phyloP scores from a whole-genome alignment of 2,888 invertebrate genomes.

The Iphiclides podalirius region DNA sequence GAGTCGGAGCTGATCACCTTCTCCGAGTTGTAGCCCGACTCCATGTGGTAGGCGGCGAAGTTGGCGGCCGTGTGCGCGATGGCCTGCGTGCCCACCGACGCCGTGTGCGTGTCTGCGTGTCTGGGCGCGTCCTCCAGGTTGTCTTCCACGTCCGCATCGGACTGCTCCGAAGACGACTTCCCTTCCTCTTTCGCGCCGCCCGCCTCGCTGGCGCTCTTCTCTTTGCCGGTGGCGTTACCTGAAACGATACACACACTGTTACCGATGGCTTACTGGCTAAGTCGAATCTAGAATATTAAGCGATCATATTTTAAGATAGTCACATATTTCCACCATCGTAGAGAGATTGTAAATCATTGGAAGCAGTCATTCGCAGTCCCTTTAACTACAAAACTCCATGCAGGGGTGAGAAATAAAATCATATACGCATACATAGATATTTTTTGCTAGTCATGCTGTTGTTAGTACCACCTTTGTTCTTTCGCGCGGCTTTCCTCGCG shows the following conservation, averaged over 20 bases:
- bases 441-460: slow-evolving; percentile 29
- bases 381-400: slow-evolving; percentile 11
- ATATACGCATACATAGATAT: slow-evolving; percentile 18
- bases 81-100: slow-evolving; percentile 49
- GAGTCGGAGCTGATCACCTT: slow-evolving; percentile 71
- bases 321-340: not conserved
- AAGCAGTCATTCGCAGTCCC: not conserved
- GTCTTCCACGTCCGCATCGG: slow-evolving; percentile 91
- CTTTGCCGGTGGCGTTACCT: slow-evolving; percentile 63
- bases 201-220: slow-evolving; percentile 46
- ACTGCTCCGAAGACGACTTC: slow-evolving; percentile 83
- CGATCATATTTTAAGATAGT: not conserved
- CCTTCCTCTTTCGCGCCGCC: slow-evolving; percentile 63
- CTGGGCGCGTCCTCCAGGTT: slow-evolving; percentile 82
- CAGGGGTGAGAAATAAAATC: slow-evolving; percentile 12
- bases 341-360: no score
- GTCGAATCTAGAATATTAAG: not conserved
- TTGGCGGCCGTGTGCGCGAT: slow-evolving; percentile 65
- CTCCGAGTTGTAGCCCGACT: slow-evolving; percentile 84
- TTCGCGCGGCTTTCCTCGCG: slow-evolving; percentile 78
- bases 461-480: slow-evolving; percentile 61
- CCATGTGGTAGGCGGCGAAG: slow-evolving; percentile 77
- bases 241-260: slow-evolving; percentile 31
- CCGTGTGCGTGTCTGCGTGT: slow-evolving; percentile 46
- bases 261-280: no score